Percentiles rank a stretch among this genome's conserved stretches.
These are phyloP conservation scores for Cecidostiba fungosa DNA, from an alignment of 2,888 invertebrate genomes.

Conservation along the genomic window DNA sequence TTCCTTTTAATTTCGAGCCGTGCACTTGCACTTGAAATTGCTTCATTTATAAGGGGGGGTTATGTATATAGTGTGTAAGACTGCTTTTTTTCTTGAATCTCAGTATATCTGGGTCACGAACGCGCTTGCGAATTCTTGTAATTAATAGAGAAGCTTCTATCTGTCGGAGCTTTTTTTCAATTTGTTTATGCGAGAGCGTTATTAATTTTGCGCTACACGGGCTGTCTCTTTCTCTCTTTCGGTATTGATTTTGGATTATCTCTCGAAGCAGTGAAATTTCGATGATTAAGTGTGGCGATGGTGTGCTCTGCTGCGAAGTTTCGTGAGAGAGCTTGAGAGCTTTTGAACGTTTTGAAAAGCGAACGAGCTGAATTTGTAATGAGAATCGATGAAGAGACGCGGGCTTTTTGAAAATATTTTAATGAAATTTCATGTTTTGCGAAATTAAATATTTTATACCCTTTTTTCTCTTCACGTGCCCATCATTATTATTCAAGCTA, in stretches of 20 bases:
- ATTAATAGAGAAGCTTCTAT: conserved; percentile 7
- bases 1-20: conserved; percentile 1
- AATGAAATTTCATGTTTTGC: too few relatives aligned
- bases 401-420: too few relatives aligned
- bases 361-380: not conserved
- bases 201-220: not conserved
- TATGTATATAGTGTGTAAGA: not conserved
- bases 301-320: not conserved
- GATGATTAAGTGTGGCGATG: not conserved
- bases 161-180: not conserved
- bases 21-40: conserved; percentile 42
- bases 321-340: not conserved
- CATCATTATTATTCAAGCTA: too few relatives aligned
- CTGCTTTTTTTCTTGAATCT: not conserved
- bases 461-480: too few relatives aligned
- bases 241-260: not conserved
- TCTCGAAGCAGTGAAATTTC: not conserved
- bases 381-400: not conserved
- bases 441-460: too few relatives aligned
- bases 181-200: not conserved
- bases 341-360: not conserved
- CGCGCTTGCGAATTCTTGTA: not conserved
- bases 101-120: conserved; percentile 17
- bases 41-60: too few relatives aligned
- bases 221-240: too few relatives aligned